Evolutionary conservation across 2,797 vertebrate genomes (phyloP), one percentile per base, ranked within the genome.

Genomic region (Sebastes matsubarae): DNA sequence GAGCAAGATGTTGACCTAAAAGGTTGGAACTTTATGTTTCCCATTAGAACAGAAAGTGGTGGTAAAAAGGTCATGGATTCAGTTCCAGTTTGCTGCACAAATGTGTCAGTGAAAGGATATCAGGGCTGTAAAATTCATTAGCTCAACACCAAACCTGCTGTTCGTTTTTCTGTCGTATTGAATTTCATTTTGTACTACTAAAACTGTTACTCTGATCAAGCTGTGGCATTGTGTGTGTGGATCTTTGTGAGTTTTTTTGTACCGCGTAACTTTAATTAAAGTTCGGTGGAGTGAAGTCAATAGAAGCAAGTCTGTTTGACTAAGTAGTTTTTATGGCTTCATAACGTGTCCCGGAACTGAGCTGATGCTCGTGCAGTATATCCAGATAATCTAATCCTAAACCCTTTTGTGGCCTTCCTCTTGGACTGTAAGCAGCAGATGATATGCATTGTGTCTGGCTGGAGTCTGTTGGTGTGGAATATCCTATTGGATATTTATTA

Each of bases 381-480:
- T 82, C 52, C 57, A 75, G 42, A 59, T 80, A 80, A 90, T 88
- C 59, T 65, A 42, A 25, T 75, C 29, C 12, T 59, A 55, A 83
- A 42, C 38, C 63, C 52, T 64, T 42, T 25, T 42, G 16, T 55
- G 77, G 54, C 52, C 66, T 65, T 5, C 10, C 22, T 61, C 22
- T 67, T 72, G 7, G 9, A 65, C 67, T 69, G 42, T 36, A 22
- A 46, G 22, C 67, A 67, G 34, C 52, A 72, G 46, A 80, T 68
- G 63, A 59, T 74, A 55, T 52, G 46, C 34, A 30, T n/a, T 12
- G 30, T 66, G 72, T 59, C n/a, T 77, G 57, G 2, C 38, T 76
- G 64, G 13, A 76, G 55, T 72, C 20, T 72, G 12, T 46, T 72
- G 29, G 27, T 73, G 77, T 77, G 59, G 65, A 80, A 80, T 77